Evolutionary conservation across 2,113 vertebrate species (phyloP).

Genomic region (Setophaga coronata): DNA sequence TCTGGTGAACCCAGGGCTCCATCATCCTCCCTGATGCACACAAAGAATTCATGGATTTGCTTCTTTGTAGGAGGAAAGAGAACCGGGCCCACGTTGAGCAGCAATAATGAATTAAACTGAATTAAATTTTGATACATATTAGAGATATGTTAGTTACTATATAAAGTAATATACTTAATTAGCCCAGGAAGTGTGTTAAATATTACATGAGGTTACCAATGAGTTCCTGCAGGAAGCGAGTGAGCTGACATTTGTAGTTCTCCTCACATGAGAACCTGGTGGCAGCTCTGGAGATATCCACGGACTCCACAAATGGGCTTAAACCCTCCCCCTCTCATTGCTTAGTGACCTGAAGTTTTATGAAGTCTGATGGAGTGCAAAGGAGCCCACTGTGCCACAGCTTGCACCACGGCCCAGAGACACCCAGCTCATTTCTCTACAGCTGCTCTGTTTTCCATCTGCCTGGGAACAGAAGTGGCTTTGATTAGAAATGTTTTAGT

Average conservation of each 20-base stretch:
- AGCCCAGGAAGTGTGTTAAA: slow-evolving; percentile 49
- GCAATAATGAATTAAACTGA: background rate
- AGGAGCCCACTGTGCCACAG: background rate
- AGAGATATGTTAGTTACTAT: slow-evolving; percentile 15
- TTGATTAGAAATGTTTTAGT: background rate
- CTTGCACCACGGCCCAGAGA: background rate
- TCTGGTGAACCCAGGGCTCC: background rate
- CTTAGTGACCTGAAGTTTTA: background rate
- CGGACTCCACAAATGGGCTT: background rate
- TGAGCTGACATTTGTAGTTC: slow-evolving; percentile 44
- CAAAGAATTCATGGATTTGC: background rate
- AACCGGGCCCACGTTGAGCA: background rate
- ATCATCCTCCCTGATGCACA: background rate
- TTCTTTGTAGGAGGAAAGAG: background rate
- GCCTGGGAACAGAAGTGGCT: background rate
- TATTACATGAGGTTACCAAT: slow-evolving; percentile 49
- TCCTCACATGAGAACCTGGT: background rate
- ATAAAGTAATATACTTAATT: slow-evolving; percentile 64
- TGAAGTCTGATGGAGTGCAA: background rate
- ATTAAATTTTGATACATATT: slow-evolving; percentile 44
- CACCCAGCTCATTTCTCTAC: background rate
- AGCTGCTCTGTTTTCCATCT: background rate
- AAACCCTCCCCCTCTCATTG: background rate
- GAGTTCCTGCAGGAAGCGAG: background rate
- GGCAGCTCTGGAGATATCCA: background rate